Evolutionary conservation across 1,140 invertebrate genomes (phyloP).

Genomic region (Drosophila pandora): DNA sequence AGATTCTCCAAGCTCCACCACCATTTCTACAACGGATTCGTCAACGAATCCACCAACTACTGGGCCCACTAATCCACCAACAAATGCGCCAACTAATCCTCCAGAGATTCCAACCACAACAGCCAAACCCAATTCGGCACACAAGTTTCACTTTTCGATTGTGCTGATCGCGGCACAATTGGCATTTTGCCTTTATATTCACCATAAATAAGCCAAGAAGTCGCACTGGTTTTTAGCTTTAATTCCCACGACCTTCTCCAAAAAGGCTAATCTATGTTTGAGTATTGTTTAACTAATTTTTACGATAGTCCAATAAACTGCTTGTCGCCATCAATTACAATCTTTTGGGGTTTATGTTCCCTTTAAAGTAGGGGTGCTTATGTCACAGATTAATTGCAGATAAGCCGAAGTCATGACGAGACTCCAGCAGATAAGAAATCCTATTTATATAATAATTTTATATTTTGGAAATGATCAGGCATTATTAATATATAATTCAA

Average conservation of each 20-base stretch:
- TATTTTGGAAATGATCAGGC: neutral
- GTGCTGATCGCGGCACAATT: constrained; percentile 47
- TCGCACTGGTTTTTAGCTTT: constrained; percentile 11
- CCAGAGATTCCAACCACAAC: constrained; percentile 39
- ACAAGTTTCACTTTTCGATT: constrained; percentile 28
- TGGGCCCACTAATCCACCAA: constrained; percentile 8
- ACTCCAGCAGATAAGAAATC: neutral
- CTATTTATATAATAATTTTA: constrained; percentile 13
- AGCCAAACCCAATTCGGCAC: constrained; percentile 41
- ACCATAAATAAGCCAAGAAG: constrained; percentile 50
- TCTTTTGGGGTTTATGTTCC: constrained; percentile 10
- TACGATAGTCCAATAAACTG: constrained; percentile 40
- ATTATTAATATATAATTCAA: constrained; percentile 1
- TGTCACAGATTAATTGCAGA: constrained; percentile 18
- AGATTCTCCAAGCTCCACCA: constrained; percentile 19
- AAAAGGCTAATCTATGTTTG: constrained; percentile 40
- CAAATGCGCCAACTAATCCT: constrained; percentile 9
- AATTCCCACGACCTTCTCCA: constrained; percentile 54
- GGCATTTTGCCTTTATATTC: constrained; percentile 37
- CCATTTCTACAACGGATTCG: neutral
- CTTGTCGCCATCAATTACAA: constrained; percentile 13
- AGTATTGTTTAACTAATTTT: constrained; percentile 51
- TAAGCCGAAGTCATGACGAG: constrained; percentile 19
- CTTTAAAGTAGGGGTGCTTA: constrained; percentile 6
- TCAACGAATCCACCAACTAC: constrained; percentile 8